These are phyloP conservation scores for Hypanus sabinus DNA, from an alignment of 2,113 vertebrate genomes.

Conservation along the genomic window DNA sequence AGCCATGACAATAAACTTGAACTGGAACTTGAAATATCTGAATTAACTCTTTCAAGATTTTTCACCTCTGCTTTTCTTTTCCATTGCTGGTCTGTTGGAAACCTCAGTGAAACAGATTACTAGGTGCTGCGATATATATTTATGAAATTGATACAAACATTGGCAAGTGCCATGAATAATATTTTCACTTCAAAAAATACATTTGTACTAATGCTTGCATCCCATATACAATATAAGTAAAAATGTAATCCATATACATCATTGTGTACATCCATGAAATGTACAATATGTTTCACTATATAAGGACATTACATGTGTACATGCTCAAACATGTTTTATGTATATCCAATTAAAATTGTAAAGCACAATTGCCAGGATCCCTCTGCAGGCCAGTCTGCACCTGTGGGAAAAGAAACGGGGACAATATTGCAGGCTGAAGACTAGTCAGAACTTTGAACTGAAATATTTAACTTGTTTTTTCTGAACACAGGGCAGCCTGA, in stretches of 20 bases:
- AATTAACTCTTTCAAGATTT: background rate
- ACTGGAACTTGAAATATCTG: too few relatives aligned
- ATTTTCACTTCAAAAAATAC: conserved; percentile 24
- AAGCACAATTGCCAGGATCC: too few relatives aligned
- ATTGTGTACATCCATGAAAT: background rate
- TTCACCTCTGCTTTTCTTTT: background rate
- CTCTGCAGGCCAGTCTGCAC: too few relatives aligned
- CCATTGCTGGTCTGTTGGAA: background rate
- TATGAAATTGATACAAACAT: background rate
- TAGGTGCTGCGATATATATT: background rate
- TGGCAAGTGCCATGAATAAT: background rate
- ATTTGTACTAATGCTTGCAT: background rate
- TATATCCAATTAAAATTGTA: background rate
- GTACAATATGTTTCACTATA: background rate
- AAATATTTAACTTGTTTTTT: too few relatives aligned
- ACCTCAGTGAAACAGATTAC: background rate
- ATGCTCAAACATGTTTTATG: background rate
- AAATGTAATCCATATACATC: background rate
- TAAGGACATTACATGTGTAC: background rate
- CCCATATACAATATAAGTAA: background rate
- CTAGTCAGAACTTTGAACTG: too few relatives aligned
- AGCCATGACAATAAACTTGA: too few relatives aligned
- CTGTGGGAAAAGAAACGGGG: too few relatives aligned
- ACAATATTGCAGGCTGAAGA: too few relatives aligned
- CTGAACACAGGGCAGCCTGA: too few relatives aligned